Evolutionary conservation across 2,888 invertebrate genomes (phyloP).

Genomic region (Cosmopolites sordidus): DNA sequence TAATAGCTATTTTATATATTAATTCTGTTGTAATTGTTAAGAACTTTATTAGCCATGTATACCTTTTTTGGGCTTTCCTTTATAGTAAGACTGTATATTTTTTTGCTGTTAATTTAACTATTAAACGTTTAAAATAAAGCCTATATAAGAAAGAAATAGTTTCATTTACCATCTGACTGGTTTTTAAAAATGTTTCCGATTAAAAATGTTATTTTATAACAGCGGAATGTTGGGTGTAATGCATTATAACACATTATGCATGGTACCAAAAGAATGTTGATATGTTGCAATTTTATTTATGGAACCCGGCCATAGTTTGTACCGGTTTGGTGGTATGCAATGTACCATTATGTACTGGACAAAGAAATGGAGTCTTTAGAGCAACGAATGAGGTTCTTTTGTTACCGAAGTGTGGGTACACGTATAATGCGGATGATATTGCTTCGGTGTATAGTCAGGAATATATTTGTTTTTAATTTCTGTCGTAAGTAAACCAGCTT

Average conservation of each 20-base stretch:
- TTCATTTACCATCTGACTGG: too few relatives aligned
- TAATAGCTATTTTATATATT: constrained; percentile 1
- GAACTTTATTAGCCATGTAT: background rate
- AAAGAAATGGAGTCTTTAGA: constrained; percentile 12
- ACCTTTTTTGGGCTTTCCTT: constrained; percentile 8
- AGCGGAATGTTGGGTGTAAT: constrained; percentile 1
- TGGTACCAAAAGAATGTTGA: constrained; percentile 18
- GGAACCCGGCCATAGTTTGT: constrained; percentile 18
- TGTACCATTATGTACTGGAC: constrained; percentile 20
- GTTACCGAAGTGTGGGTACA: background rate
- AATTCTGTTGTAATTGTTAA: background rate
- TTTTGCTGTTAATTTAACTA: constrained; percentile 18
- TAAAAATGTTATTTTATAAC: too few relatives aligned
- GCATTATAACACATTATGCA: constrained; percentile 10
- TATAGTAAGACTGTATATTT: constrained; percentile 22
- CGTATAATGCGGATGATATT: background rate
- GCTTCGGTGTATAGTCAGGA: too few relatives aligned
- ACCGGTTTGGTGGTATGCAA: constrained; percentile 23
- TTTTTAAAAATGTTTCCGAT: too few relatives aligned
- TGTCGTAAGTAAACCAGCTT: too few relatives aligned
- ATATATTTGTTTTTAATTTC: too few relatives aligned
- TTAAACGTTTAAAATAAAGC: constrained; percentile 18
- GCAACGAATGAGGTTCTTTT: background rate
- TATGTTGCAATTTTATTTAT: constrained; percentile 26
- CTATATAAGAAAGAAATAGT: background rate